Conservation (phyloP, 2,797 vertebrate genomes). For the Miopithecus talapoin region DNA sequence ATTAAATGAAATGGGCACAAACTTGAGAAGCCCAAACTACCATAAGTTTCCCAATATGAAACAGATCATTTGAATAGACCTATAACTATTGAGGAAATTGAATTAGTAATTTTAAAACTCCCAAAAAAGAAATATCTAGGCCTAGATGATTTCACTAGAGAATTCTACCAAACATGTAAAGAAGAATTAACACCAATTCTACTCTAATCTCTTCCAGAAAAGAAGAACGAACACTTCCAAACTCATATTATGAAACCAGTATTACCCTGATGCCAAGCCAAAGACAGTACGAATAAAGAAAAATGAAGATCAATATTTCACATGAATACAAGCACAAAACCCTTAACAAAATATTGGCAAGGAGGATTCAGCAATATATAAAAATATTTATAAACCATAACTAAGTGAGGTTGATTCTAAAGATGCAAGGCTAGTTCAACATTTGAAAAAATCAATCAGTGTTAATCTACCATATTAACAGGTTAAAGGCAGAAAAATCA, state of each 20-base stretch:
- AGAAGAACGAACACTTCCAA: background rate
- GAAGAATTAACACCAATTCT: background rate
- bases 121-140: background rate
- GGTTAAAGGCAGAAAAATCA: background rate
- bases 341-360: constrained; percentile 14
- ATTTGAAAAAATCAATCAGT: constrained; percentile 27
- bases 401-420: background rate
- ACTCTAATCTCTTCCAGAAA: background rate
- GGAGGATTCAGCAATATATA: background rate
- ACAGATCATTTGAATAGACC: background rate
- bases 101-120: constrained; percentile 38
- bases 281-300: background rate
- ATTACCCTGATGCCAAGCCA: background rate
- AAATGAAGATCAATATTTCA: background rate
- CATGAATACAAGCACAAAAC: background rate
- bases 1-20: background rate
- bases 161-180: constrained; percentile 19
- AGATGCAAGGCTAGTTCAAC: background rate
- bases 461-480: background rate
- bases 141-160: background rate
- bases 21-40: background rate
- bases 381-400: background rate
- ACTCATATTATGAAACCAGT: background rate
- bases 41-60: background rate
- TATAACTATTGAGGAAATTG: background rate